These are phyloP conservation scores for Drosophila cardini DNA, from an alignment of 1,140 invertebrate species.

Conservation along the genomic window DNA sequence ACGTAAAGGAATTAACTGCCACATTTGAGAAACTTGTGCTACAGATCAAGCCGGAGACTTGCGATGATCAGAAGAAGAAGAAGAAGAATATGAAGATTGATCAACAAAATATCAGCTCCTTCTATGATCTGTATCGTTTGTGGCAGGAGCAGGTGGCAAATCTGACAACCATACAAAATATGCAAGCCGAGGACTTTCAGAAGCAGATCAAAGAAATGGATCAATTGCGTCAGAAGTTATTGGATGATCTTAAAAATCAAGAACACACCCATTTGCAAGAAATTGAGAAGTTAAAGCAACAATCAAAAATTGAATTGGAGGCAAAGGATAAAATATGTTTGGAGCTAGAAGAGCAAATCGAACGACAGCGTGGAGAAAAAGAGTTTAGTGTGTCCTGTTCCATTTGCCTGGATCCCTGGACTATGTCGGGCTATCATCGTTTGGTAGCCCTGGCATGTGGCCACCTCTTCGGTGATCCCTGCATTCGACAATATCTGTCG, in stretches of 20 bases:
- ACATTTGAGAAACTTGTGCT: neutral
- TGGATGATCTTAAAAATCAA: neutral
- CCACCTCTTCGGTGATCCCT: conserved; percentile 93
- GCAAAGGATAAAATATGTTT: conserved; percentile 6
- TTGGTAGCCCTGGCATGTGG: conserved; percentile 93
- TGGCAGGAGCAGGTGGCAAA: conserved; percentile 2
- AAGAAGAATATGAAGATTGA: neutral
- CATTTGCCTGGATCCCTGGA: conserved; percentile 94
- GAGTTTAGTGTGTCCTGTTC: conserved; percentile 86
- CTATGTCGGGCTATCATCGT: conserved; percentile 91
- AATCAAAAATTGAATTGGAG: neutral
- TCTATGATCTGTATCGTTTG: neutral
- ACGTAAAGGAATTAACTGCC: neutral
- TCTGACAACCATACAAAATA: conserved; percentile 8
- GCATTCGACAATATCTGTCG: conserved; percentile 90
- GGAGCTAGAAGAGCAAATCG: neutral
- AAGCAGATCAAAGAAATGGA: neutral
- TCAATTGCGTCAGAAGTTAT: neutral
- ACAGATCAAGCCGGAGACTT: neutral
- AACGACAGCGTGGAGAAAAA: neutral
- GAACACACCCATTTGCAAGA: neutral
- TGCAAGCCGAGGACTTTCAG: conserved; percentile 3
- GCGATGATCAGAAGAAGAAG: neutral
- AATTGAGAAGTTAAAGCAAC: neutral
- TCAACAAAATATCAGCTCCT: neutral